Conservation (phyloP, 2,113 vertebrate genomes). For the Carassius gibelio region DNA sequence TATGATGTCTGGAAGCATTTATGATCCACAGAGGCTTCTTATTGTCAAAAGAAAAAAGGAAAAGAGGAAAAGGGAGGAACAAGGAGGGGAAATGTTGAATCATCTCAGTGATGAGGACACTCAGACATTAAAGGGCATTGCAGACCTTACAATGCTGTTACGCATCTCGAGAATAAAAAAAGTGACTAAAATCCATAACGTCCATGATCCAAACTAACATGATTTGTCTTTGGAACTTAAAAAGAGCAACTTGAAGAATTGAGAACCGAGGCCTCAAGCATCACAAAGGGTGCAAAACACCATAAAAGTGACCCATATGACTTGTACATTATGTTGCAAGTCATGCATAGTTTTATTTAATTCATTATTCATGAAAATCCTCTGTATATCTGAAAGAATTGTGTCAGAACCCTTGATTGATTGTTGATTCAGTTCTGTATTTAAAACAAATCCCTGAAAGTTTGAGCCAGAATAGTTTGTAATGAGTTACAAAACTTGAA, state of each 20-base stretch:
- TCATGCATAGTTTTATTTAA: not conserved
- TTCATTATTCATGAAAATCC: not conserved
- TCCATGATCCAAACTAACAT: not conserved
- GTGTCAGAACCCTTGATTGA: not conserved
- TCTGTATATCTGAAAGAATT: not conserved
- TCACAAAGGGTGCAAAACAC: not conserved
- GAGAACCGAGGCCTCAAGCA: not conserved
- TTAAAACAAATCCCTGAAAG: not conserved
- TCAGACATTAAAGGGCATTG: not conserved
- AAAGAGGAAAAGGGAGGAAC: slow-evolving; percentile 41
- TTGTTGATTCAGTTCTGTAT: not conserved
- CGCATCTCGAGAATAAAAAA: not conserved
- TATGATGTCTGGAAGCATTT: slow-evolving; percentile 73
- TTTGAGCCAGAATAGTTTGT: not conserved
- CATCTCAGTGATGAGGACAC: not conserved
- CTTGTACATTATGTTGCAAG: not conserved
- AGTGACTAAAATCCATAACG: not conserved
- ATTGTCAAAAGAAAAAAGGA: slow-evolving; percentile 44
- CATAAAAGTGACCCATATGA: not conserved
- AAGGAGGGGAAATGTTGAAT: slow-evolving; percentile 55
- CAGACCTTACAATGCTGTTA: not conserved
- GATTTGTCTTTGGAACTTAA: slow-evolving; percentile 2
- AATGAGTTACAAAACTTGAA: not conserved
- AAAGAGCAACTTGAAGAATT: not conserved
- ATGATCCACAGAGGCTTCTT: slow-evolving; percentile 62